phyloP scores from a whole-genome alignment of 2,888 invertebrate genomes.

The Tiliacea citrago region DNA sequence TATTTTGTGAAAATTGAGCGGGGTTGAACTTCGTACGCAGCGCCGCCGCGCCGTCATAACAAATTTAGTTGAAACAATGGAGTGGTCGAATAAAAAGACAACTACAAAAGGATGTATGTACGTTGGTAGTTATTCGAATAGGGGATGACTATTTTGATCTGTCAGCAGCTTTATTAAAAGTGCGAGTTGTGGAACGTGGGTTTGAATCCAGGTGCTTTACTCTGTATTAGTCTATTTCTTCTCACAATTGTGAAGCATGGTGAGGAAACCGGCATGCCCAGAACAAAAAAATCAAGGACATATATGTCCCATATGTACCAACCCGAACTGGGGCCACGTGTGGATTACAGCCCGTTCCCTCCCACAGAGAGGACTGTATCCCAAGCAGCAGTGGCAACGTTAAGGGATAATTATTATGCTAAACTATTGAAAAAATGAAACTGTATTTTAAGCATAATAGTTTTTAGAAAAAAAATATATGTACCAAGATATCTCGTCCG shows the following conservation, averaged over 20 bases:
- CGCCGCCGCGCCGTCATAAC: background rate
- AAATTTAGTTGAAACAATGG: background rate
- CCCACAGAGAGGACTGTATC: background rate
- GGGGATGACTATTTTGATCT: background rate
- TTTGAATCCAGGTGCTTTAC: background rate
- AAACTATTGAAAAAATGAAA: background rate
- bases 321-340: background rate
- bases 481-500: slow-evolving; percentile 13
- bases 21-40: background rate
- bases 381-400: background rate
- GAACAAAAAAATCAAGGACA: background rate
- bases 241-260: too few species aligned
- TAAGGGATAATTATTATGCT: background rate
- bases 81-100: background rate
- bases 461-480: background rate
- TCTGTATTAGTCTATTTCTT: background rate
- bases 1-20: background rate
- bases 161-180: background rate
- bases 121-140: background rate
- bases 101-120: background rate
- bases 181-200: background rate
- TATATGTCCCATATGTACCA: background rate
- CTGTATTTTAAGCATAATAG: background rate
- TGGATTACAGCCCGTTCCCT: background rate
- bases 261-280: background rate